Conservation (phyloP, 2,888 invertebrate species). For the Panopea generosa region DNA sequence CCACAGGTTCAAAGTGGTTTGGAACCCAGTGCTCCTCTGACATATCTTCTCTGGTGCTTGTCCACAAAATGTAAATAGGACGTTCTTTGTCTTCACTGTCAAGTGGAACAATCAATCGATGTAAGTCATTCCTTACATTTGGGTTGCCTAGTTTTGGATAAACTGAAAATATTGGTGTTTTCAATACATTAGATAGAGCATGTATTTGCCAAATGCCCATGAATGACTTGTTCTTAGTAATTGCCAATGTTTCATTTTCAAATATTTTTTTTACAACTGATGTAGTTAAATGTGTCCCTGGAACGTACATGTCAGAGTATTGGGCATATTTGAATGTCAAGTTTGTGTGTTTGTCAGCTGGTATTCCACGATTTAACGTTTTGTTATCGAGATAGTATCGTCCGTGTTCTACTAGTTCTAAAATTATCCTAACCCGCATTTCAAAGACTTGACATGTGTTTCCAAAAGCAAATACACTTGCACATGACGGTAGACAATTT, state of each 20-base stretch:
- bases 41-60: too few relatives aligned
- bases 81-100: neutral
- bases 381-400: neutral
- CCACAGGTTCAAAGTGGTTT: too few relatives aligned
- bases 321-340: neutral
- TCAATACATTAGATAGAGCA: conserved; percentile 28
- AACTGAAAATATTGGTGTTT: conserved; percentile 24
- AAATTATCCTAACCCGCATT: conserved; percentile 15
- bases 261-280: conserved; percentile 12
- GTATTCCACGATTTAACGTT: too few relatives aligned
- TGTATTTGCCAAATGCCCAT: conserved; percentile 61
- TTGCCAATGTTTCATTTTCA: conserved; percentile 7
- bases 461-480: conserved; percentile 23
- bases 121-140: conserved; percentile 18
- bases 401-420: conserved; percentile 1
- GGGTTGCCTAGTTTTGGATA: conserved; percentile 37
- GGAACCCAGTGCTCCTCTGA: too few relatives aligned
- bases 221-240: conserved; percentile 11
- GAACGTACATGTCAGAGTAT: conserved; percentile 29
- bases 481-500: conserved; percentile 21
- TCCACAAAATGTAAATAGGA: too few relatives aligned
- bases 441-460: neutral
- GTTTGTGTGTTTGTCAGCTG: too few relatives aligned
- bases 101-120: conserved; percentile 22
- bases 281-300: conserved; percentile 11